Evolutionary conservation across 2,113 vertebrate species (phyloP), one percentile per base, ranked within the genome.

Genomic region (Vanacampus margaritifer): DNA sequence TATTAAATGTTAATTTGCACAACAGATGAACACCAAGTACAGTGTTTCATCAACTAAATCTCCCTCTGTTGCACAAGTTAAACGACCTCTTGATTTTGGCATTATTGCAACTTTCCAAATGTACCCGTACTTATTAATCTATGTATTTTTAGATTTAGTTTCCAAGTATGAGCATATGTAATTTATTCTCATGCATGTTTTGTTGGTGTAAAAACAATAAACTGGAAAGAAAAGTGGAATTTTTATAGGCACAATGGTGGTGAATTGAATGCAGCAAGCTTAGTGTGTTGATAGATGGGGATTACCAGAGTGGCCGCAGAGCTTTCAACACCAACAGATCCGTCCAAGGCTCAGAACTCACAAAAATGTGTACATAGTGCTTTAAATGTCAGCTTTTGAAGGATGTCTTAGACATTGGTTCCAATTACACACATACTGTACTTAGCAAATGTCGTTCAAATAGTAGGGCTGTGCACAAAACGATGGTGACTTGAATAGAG

Each of bases 1-100:
- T 87, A 87, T 90, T 88, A 91, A 89, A 88, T 84, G 82, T 86
- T 89, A 85, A 88, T 89, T 89, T 89, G 79, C 86, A 83, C 81
- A 87, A 85, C 79, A 86, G 81, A 88, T 87, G 83, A 88, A 83
- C 70, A 81, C 75, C 77, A 88, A 86, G 78, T 82, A 74, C 56
- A 58, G 78, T 65, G 62, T 76, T 87, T 87, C 80, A 84, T 88
- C 86, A 87, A 85, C 70, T 71, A 79, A 88, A 86, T 87, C 82
- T 65, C 75, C 78, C 78, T 80, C 71, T 83, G 71, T 82, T 86
- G 60, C 60, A 32, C 24, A 13, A 64, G 60, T 64, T 46, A 43
- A 79, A 78, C 68, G 76, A 81, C 75, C 68, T 79, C 48, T 77
- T 63, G 75, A 74, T 73, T 86, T 67, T 50, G 39, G 68, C 79